Evolutionary conservation across 2,888 invertebrate genomes (phyloP), one percentile per base, ranked within the genome.

Genomic region (Cephus rjabovi): DNA sequence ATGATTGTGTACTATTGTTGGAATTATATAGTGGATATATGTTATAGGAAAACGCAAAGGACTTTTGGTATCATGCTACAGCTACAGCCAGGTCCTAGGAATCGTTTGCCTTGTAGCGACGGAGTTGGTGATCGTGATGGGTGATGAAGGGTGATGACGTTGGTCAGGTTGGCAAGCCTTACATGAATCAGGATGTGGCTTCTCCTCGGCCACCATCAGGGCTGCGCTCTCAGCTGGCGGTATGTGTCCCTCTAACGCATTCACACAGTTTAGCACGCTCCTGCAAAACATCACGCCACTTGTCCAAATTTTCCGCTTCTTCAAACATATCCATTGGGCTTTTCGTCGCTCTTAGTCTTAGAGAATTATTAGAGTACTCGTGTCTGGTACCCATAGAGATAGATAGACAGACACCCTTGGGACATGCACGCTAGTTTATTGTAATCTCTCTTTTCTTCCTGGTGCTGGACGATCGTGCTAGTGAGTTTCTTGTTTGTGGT

Each of bases 191-290:
- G 95, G 95, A 92, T 95, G 95, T 92, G 95, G 94, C 93, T 95
- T 95, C 93, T 95, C 95, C 93, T 95, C 95, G 90, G 95, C 94
- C 92, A 95, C 94, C 93, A 95, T 95, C 92, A 96, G 94, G 92
- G 95, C 95, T 92, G 95, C 95, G 92, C 95, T 95, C 93, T 96
- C 95, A 91, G 95, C 94, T 90, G 95, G 95, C 90, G 96, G 96
- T 93, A 97, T 94, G 94, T 96, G 96, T 92, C 96, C 97, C 93
- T 97, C 97, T 94, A 97, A 94, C 91, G 96, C 96, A 95, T 97
- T 97, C 93, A 97, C 97, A 94, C 97, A 97, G 95, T 97, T 97
- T 95, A 97, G 95, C 97, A 97, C 97, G 95, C 97, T 97, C 95
- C 95, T 95, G 95, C 91, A 95, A 95, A 94, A 91, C 87, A 91